phyloP scores from a whole-genome alignment of 2,888 invertebrate genomes.

The Psylliodes chrysocephalus region DNA sequence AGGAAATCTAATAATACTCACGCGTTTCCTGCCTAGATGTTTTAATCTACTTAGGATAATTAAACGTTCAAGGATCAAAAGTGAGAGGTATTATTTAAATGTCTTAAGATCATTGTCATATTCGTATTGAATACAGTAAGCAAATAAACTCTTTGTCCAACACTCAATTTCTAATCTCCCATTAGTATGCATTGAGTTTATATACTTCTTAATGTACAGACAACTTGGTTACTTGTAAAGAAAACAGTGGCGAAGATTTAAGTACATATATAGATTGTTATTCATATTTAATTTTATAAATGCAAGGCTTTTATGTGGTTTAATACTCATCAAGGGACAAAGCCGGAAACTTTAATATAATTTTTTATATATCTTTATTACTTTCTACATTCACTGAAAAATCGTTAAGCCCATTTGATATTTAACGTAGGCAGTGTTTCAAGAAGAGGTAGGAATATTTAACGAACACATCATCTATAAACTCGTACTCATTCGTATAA shows the following conservation, averaged over 20 bases:
- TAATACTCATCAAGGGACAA: no score
- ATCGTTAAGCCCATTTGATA: no score
- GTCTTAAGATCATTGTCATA: conserved; percentile 24
- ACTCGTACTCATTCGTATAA: no score
- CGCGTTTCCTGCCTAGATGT: neutral
- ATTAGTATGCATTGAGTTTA: conserved; percentile 23
- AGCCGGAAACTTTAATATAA: no score
- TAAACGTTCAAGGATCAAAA: conserved; percentile 12
- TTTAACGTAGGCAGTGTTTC: no score
- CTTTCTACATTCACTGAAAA: no score
- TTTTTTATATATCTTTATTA: no score
- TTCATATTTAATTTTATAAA: no score
- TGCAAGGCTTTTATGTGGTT: no score
- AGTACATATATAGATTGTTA: no score
- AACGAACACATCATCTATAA: no score
- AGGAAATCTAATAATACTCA: neutral
- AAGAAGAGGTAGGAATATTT: no score
- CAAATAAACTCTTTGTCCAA: conserved; percentile 11
- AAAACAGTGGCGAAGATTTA: conserved; percentile 1
- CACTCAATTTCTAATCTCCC: conserved; percentile 26
- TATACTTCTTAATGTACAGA: conserved; percentile 3
- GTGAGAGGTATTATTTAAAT: conserved; percentile 18
- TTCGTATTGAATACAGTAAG: conserved; percentile 5
- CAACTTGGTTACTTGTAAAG: neutral
- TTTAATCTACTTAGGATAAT: neutral